phyloP scores from a whole-genome alignment of 2,888 invertebrate species.

The Pilophorus perplexus region DNA sequence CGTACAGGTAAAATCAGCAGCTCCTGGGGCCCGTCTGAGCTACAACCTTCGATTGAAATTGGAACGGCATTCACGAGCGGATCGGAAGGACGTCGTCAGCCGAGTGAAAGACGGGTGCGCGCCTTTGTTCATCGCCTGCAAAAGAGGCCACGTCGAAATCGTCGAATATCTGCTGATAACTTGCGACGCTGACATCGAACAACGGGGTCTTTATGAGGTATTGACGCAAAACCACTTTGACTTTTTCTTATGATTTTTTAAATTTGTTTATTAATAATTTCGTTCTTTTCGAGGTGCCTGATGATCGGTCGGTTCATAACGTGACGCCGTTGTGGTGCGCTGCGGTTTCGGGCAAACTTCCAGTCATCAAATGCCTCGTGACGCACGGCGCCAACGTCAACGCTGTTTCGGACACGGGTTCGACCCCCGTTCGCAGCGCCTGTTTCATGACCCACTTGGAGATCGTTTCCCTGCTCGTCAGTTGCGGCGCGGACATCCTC shows the following conservation, averaged over 20 bases:
- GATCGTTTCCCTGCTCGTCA: slow-evolving; percentile 71
- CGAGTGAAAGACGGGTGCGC: slow-evolving; percentile 73
- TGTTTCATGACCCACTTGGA: slow-evolving; percentile 89
- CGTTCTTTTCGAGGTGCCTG: slow-evolving; percentile 82
- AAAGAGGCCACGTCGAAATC: slow-evolving; percentile 76
- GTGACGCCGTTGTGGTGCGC: slow-evolving; percentile 92
- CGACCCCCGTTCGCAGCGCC: slow-evolving; percentile 84
- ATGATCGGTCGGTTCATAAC: slow-evolving; percentile 73
- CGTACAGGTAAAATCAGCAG: slow-evolving; percentile 57
- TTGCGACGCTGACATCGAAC: slow-evolving; percentile 82
- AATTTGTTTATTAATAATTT: too few relatives aligned
- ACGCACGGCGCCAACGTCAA: slow-evolving; percentile 81
- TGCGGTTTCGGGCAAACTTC: slow-evolving; percentile 77
- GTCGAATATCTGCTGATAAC: slow-evolving; percentile 80
- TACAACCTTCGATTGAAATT: slow-evolving; percentile 57
- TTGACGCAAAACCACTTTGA: too few relatives aligned
- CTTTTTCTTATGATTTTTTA: too few relatives aligned
- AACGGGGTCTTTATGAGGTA: slow-evolving; percentile 77
- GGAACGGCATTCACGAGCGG: slow-evolving; percentile 60
- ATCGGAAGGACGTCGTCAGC: slow-evolving; percentile 66
- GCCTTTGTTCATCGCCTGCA: slow-evolving; percentile 75
- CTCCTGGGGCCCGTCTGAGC: slow-evolving; percentile 66
- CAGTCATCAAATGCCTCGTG: slow-evolving; percentile 73
- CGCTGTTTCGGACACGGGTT: slow-evolving; percentile 78
- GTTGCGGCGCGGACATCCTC: slow-evolving; percentile 78